Conservation (phyloP, 2,797 vertebrate species). For the Danio kyathit region DNA sequence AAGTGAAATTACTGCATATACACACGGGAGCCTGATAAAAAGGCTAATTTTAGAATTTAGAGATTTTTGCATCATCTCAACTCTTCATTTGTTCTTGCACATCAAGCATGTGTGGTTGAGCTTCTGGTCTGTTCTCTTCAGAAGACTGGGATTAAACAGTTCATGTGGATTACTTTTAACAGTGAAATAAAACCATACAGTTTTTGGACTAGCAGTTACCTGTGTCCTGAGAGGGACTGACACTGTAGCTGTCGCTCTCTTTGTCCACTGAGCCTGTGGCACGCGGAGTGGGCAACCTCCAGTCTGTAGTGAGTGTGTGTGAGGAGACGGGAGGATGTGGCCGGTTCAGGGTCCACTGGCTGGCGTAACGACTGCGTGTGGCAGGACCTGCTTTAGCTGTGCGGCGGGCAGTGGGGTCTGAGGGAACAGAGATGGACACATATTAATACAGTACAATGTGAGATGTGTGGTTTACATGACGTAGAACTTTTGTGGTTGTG, state of each 20-base stretch:
- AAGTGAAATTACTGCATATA: no score
- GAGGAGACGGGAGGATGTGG: conserved; percentile 96
- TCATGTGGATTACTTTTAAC: no score
- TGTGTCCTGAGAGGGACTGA: conserved; percentile 98
- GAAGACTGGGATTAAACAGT: no score
- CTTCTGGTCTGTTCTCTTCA: no score
- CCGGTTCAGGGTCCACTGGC: conserved; percentile 99
- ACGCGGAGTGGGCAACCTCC: conserved; percentile 94
- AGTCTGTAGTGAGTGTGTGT: conserved; percentile 97
- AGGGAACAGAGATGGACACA: conserved; percentile 5
- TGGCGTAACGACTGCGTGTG: conserved; percentile 93
- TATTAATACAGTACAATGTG: not conserved
- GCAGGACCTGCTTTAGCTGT: conserved; percentile 95
- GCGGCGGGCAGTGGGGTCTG: conserved; percentile 97
- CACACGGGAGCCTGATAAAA: no score
- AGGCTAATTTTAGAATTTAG: no score
- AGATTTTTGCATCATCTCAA: no score
- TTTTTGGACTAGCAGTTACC: conserved; percentile 73
- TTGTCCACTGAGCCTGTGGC: conserved; percentile 96
- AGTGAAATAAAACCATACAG: not conserved
- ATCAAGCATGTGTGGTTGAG: no score
- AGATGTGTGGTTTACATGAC: no score
- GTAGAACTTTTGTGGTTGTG: not conserved
- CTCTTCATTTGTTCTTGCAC: no score
- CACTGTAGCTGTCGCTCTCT: conserved; percentile 98